Conservation (phyloP, 2,888 invertebrate genomes). For the Caenorhabditis sp. region DNA sequence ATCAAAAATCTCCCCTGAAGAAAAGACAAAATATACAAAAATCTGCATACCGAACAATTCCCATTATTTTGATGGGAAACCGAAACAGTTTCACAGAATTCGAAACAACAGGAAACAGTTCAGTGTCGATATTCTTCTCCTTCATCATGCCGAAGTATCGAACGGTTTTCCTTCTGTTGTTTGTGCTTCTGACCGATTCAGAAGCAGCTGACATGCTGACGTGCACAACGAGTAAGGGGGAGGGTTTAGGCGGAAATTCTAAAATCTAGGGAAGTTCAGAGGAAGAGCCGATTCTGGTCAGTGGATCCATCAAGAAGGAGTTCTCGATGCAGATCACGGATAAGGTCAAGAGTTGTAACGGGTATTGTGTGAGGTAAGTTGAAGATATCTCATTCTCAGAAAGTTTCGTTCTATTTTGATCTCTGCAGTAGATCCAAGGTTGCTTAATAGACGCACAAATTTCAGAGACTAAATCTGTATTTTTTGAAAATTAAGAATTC, state of each 20-base stretch:
- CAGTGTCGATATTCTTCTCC: neutral
- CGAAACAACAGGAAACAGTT: neutral
- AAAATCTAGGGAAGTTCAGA: constrained; percentile 30
- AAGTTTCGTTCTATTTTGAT: too few species aligned
- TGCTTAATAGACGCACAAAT: too few species aligned
- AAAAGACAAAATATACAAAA: neutral
- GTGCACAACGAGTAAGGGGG: constrained; percentile 51
- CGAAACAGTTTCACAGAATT: constrained; percentile 6
- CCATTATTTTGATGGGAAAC: constrained; percentile 45
- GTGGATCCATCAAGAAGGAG: constrained; percentile 53
- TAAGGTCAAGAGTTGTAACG: constrained; percentile 60
- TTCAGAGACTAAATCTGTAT: too few species aligned
- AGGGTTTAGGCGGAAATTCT: too few species aligned
- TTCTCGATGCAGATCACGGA: constrained; percentile 56
- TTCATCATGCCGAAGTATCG: constrained; percentile 41
- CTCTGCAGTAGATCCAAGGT: too few species aligned
- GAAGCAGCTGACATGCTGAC: constrained; percentile 11
- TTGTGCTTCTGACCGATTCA: constrained; percentile 9
- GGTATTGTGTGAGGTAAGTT: constrained; percentile 61
- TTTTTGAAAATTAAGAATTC: neutral
- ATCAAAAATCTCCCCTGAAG: neutral
- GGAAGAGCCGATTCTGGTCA: constrained; percentile 61
- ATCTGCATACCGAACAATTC: neutral
- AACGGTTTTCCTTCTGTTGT: constrained; percentile 12
- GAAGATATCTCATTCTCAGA: neutral